phyloP scores from a whole-genome alignment of 2,113 vertebrate genomes.

The Thalassoma bifasciatum region DNA sequence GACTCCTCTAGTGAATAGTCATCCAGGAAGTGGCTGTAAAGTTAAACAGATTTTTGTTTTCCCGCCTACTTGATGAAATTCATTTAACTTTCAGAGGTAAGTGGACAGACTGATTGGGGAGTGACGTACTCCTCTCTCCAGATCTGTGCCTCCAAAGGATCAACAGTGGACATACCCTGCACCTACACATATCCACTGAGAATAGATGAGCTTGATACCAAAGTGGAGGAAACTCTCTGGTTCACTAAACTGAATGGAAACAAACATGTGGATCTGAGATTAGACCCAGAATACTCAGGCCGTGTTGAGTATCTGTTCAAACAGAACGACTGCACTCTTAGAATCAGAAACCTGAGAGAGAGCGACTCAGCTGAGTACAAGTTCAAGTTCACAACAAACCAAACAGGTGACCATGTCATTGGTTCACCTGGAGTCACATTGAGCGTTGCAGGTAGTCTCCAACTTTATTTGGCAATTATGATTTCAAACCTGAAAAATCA shows the following conservation, averaged over 20 bases:
- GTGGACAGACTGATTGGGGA: neutral
- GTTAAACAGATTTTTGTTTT: no score
- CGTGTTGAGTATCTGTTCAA: neutral
- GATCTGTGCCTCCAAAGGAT: slow-evolving; percentile 26
- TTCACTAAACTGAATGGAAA: neutral
- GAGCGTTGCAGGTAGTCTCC: slow-evolving; percentile 4
- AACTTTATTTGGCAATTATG: neutral
- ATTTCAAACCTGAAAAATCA: no score
- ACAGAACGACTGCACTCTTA: neutral
- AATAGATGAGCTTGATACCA: neutral
- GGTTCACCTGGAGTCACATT: slow-evolving; percentile 6
- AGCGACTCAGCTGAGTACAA: slow-evolving; percentile 10
- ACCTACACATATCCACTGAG: neutral
- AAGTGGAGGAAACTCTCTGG: neutral
- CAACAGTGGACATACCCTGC: slow-evolving; percentile 6
- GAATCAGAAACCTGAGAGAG: slow-evolving; percentile 8
- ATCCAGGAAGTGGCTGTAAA: no score
- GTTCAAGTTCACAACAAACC: neutral
- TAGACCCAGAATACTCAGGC: neutral
- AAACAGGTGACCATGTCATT: accelerated
- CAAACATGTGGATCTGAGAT: neutral
- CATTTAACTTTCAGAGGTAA: slow-evolving; percentile 4
- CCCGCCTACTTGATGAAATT: no score
- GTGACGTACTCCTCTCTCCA: neutral
- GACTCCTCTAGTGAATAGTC: no score